These are phyloP conservation scores for Tachysurus vachellii DNA, from an alignment of 2,113 vertebrate genomes.

Conservation along the genomic window DNA sequence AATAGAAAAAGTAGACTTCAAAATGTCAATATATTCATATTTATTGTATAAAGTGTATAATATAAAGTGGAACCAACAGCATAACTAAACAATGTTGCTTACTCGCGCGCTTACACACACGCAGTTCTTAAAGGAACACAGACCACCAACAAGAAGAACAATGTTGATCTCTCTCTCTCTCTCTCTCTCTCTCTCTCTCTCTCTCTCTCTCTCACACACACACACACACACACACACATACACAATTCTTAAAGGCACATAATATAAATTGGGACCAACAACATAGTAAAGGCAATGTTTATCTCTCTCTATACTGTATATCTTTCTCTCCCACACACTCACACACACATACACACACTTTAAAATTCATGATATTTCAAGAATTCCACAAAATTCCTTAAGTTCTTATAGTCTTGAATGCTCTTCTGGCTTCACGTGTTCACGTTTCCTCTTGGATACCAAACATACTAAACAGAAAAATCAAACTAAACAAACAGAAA, in stretches of 20 bases:
- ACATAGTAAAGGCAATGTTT: too few species aligned
- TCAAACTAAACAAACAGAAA: background rate
- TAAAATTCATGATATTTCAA: background rate
- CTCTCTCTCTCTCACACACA: background rate
- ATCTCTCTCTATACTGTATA: background rate
- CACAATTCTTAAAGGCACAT: background rate
- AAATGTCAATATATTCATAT: background rate
- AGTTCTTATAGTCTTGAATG: background rate
- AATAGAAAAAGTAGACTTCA: background rate
- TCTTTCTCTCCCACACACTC: background rate
- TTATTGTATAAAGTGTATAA: background rate
- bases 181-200: too few species aligned
- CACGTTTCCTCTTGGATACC: background rate
- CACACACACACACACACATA: background rate
- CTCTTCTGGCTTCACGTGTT: background rate
- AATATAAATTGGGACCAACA: background rate
- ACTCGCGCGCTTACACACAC: too few species aligned
- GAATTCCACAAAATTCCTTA: too few species aligned
- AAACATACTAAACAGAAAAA: background rate
- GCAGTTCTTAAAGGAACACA: too few species aligned
- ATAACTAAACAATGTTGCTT: too few species aligned
- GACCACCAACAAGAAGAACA: too few species aligned
- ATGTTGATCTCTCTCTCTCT: too few species aligned
- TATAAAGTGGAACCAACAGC: too few species aligned
- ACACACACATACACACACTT: background rate